phyloP scores from a whole-genome alignment of 2,113 vertebrate species.

The Nothobranchius kuhntae region DNA sequence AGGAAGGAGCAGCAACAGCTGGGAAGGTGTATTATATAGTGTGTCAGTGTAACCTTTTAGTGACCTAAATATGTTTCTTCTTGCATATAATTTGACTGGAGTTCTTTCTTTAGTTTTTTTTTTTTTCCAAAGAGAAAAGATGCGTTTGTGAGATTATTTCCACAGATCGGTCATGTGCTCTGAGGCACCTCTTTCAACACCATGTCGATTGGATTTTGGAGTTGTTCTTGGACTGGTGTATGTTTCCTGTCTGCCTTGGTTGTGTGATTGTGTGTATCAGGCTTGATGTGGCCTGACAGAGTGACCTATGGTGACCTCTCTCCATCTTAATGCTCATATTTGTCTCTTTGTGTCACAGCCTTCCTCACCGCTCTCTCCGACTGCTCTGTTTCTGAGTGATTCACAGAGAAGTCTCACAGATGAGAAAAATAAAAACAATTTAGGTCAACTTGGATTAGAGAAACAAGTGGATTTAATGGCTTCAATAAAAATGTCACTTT shows the following conservation, averaged over 20 bases:
- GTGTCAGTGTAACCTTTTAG: constrained; percentile 49
- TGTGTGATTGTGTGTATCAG: constrained; percentile 18
- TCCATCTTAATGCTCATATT: constrained; percentile 6
- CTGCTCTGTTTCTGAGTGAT: constrained; percentile 1
- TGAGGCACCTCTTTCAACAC: not conserved
- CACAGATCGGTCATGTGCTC: constrained; percentile 34
- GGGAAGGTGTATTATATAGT: constrained; percentile 9
- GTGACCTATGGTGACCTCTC: constrained; percentile 36
- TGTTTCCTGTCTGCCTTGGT: not conserved
- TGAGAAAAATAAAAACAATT: too few relatives aligned
- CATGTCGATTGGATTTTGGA: not conserved
- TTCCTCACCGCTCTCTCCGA: not conserved
- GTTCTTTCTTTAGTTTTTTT: constrained; percentile 27
- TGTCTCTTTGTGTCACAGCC: constrained; percentile 16
- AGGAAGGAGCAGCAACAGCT: constrained; percentile 6
- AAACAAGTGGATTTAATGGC: not conserved
- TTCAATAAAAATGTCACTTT: too few relatives aligned
- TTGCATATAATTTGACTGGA: constrained; percentile 33
- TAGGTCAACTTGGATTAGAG: not conserved
- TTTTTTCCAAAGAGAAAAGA: constrained; percentile 16
- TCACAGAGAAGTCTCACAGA: constrained; percentile 5
- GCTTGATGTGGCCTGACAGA: constrained; percentile 33
- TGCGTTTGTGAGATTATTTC: constrained; percentile 27
- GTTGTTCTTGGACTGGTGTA: not conserved
- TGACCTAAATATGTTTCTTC: constrained; percentile 43